Evolutionary conservation across 2,113 vertebrate species (phyloP).

Genomic region (Delphinapterus leucas): DNA sequence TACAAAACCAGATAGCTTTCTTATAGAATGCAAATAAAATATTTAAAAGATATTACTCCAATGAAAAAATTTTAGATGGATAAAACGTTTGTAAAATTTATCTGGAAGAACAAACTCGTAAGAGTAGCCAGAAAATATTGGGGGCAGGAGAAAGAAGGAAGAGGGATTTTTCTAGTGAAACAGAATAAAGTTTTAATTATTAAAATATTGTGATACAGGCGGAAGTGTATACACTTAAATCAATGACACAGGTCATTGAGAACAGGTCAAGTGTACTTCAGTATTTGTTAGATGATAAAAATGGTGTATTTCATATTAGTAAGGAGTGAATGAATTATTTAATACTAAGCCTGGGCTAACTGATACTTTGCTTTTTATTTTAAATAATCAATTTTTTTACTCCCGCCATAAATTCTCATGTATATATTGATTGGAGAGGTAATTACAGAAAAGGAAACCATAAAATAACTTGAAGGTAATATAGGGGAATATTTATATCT

Average conservation of each 20-base stretch:
- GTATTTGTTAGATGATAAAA: background rate
- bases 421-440: background rate
- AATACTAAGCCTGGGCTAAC: background rate
- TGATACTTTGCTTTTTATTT: background rate
- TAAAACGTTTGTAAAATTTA: background rate
- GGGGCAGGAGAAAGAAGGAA: background rate
- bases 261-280: background rate
- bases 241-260: background rate
- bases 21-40: background rate
- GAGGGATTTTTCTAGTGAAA: background rate
- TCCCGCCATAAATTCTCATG: background rate
- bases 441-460: background rate
- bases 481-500: background rate
- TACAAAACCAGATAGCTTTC: background rate
- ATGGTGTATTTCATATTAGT: background rate
- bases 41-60: background rate
- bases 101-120: background rate
- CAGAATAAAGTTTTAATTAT: background rate
- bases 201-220: background rate
- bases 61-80: background rate
- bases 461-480: background rate
- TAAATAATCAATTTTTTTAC: background rate
- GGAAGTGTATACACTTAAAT: background rate
- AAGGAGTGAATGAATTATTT: background rate
- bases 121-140: background rate